Evolutionary conservation across 2,888 invertebrate genomes (phyloP).

Genomic region (Coenonympha glycerion): DNA sequence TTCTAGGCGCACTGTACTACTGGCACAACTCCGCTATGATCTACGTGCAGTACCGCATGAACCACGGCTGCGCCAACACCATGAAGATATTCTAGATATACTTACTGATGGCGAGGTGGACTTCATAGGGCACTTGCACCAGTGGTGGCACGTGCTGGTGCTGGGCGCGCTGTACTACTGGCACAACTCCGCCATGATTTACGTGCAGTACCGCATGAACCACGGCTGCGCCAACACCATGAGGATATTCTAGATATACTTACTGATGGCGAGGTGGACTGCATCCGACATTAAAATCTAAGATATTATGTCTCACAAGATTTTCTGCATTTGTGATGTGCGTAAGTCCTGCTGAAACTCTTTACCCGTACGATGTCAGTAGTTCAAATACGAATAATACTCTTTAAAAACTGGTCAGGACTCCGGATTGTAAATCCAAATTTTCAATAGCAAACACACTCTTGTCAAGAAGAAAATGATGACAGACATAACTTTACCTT

Average conservation of each 20-base stretch:
- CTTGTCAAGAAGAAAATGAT: too few relatives aligned
- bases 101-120: slow-evolving; percentile 95
- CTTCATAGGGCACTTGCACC: slow-evolving; percentile 95
- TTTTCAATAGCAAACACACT: too few relatives aligned
- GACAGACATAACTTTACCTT: too few relatives aligned
- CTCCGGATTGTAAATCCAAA: neutral
- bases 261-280: slow-evolving; percentile 94
- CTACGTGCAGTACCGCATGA: slow-evolving; percentile 86
- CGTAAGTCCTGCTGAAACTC: too few relatives aligned
- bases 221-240: slow-evolving; percentile 83
- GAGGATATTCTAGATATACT: slow-evolving; percentile 79
- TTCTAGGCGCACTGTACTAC: slow-evolving; percentile 91
- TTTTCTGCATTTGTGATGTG: too few relatives aligned
- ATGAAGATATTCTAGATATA: slow-evolving; percentile 80
- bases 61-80: slow-evolving; percentile 83
- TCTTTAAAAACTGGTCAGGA: neutral
- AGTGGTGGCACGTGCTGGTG: slow-evolving; percentile 97
- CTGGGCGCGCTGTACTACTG: slow-evolving; percentile 93
- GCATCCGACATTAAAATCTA: too few relatives aligned
- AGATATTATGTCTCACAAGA: too few relatives aligned
- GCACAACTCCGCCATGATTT: slow-evolving; percentile 91
- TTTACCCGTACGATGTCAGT: too few relatives aligned
- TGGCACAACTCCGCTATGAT: slow-evolving; percentile 94
- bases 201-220: slow-evolving; percentile 86
- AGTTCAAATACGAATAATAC: too few relatives aligned